Evolutionary conservation across 2,113 vertebrate genomes (phyloP).

Genomic region (Scomber colias): DNA sequence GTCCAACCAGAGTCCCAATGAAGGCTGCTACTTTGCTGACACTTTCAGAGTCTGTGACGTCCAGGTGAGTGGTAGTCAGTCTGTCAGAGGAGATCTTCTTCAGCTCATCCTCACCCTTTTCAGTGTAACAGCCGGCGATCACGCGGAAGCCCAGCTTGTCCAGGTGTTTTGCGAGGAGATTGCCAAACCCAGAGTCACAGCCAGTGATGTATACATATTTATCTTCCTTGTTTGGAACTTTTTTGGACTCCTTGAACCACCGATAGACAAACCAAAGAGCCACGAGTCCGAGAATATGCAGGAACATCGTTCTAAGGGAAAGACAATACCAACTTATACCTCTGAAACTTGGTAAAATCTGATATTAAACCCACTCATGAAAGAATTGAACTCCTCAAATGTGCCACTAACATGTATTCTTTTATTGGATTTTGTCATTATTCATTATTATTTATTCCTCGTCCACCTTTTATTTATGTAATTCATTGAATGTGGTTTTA

Average conservation of each 20-base stretch:
- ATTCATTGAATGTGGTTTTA: too few relatives aligned
- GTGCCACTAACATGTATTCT: too few relatives aligned
- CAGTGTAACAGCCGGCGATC: conserved; percentile 83
- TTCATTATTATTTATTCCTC: too few relatives aligned
- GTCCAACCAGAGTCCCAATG: conserved; percentile 84
- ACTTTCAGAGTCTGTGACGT: conserved; percentile 85
- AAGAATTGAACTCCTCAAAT: too few relatives aligned
- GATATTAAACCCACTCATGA: too few relatives aligned
- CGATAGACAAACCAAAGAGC: conserved; percentile 67
- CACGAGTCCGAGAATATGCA: conserved; percentile 62
- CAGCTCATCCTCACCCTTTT: conserved; percentile 81
- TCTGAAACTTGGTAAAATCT: too few relatives aligned
- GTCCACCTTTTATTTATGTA: too few relatives aligned
- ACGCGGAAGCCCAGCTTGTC: conserved; percentile 84
- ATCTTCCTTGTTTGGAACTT: conserved; percentile 72
- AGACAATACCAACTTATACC: conserved; percentile 2
- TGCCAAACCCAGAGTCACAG: conserved; percentile 81
- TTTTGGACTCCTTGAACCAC: conserved; percentile 73
- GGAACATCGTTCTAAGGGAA: conserved; percentile 69
- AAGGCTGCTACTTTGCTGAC: conserved; percentile 78
- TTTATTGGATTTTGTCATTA: too few relatives aligned
- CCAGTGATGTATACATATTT: conserved; percentile 84
- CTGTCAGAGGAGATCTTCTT: conserved; percentile 72
- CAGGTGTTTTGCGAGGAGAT: conserved; percentile 83
- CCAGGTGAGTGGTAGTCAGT: conserved; percentile 85